A percentile compares a stretch with the other conserved stretches of the same genome.
Conservation (phyloP, 1,140 invertebrate species). For the Campoletis sonorensis region DNA sequence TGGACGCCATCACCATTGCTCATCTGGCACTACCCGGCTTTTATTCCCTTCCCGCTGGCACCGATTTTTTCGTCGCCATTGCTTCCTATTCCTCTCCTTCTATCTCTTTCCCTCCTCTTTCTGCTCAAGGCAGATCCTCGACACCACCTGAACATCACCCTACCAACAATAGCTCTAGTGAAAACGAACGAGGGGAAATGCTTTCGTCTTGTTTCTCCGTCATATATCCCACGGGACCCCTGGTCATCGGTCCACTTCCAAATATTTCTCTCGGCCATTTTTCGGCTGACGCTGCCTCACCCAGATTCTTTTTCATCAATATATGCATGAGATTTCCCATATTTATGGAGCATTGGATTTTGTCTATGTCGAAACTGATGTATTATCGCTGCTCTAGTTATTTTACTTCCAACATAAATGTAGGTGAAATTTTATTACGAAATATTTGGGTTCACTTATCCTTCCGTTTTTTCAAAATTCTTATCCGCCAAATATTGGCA, state of each 20-base stretch:
- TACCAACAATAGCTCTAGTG: not conserved
- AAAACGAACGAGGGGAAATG: not conserved
- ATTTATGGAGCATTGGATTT: not conserved
- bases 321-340: too few species aligned
- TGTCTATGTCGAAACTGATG: not conserved
- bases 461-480: not conserved
- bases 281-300: not conserved
- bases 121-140: not conserved
- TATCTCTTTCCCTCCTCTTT: not conserved
- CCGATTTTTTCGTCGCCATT: slow-evolving; percentile 56
- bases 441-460: not conserved
- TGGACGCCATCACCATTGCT: slow-evolving; percentile 1
- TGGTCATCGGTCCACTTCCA: not conserved
- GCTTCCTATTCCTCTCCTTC: slow-evolving; percentile 18
- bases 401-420: not conserved
- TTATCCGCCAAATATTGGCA: too few species aligned
- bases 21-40: slow-evolving; percentile 17
- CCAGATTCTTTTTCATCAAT: not conserved
- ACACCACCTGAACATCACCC: slow-evolving; percentile 22
- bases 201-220: not conserved
- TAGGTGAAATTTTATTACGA: not conserved
- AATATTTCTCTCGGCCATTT: not conserved
- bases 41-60: slow-evolving; percentile 54
- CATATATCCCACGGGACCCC: slow-evolving; percentile 1
- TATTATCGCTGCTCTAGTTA: not conserved